Evolutionary conservation across 2,888 invertebrate genomes (phyloP), one percentile per base, ranked within the genome.

Genomic region (Phaonia tiefii): DNA sequence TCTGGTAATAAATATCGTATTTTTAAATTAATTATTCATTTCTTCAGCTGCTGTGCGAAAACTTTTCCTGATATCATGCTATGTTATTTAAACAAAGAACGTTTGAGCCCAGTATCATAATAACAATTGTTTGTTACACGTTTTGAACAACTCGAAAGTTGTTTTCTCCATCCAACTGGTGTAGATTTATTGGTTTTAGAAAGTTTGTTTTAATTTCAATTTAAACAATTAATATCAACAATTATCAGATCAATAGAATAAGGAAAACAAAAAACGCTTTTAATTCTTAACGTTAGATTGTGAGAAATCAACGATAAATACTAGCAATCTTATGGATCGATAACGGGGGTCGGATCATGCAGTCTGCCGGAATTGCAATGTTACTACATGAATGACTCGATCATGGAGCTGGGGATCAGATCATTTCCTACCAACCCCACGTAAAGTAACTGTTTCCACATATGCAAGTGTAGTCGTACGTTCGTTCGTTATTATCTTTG

Each of bases 171-270:
- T 39, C 37, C 60, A 11, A 22, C 42, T 42, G 17, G 20, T 1
- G 60, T 1, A 63, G 8, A 31, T 31, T 8, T 31, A 8, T 8
- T 8, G 4, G 31, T 31, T 63, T 63, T 63, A 63, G 63, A 63
- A 63, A 63, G 63, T 63, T 63, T 63, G 39, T 63, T 42, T 42
- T 22, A 63, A 63, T 70, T 76, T 17, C 73, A 76, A 76, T 76
- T 25, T 58, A 76, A 70, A 70, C 69, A 76, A 76, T 70, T 80
- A 65, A 70, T 70, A 70, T 77, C 51, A 65, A 13, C 58, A 76
- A 76, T 73, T 76, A 73, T 73, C n/a, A 49, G 60, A 20, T 71
- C 39, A 25, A 58, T 73, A 42, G 20, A 26, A 69, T 54, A 60
- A 70, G 4, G 1, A 76, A 54, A 60, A 51, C 63, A 72, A 31